A percentile compares a stretch with the other conserved stretches of the same genome.
These are phyloP conservation scores for Microtus richardsoni DNA, from an alignment of 2,113 vertebrate genomes.

Conservation along the genomic window DNA sequence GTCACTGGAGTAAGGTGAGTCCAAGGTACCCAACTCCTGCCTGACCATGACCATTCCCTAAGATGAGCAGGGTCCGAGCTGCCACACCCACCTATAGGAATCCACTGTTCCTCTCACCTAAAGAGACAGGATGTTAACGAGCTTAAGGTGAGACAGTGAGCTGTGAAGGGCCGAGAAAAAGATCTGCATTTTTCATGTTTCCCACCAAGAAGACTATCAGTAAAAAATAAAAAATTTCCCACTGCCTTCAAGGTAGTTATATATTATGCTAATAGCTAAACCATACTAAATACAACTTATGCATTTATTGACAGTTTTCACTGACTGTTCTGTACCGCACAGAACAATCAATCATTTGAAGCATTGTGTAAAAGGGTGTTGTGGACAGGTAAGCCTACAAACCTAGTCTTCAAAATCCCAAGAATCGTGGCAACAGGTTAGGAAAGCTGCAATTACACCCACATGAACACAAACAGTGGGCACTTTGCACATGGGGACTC, in stretches of 20 bases:
- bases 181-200: neutral
- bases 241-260: neutral
- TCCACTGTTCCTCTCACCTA: neutral
- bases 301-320: neutral
- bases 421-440: neutral
- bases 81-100: neutral
- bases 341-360: slow-evolving; percentile 11
- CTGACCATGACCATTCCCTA: neutral
- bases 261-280: neutral
- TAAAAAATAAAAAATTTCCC: slow-evolving; percentile 15
- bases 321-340: neutral
- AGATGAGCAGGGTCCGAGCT: neutral
- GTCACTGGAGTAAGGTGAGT: neutral
- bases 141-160: neutral
- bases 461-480: neutral
- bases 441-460: neutral
- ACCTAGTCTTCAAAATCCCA: neutral
- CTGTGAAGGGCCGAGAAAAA: neutral
- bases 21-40: neutral
- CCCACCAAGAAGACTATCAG: slow-evolving; percentile 12
- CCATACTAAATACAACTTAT: neutral
- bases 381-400: neutral
- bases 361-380: neutral
- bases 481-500: neutral
- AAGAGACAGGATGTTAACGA: neutral